Conservation (phyloP, 2,888 invertebrate species). For the Merodon equestris region DNA sequence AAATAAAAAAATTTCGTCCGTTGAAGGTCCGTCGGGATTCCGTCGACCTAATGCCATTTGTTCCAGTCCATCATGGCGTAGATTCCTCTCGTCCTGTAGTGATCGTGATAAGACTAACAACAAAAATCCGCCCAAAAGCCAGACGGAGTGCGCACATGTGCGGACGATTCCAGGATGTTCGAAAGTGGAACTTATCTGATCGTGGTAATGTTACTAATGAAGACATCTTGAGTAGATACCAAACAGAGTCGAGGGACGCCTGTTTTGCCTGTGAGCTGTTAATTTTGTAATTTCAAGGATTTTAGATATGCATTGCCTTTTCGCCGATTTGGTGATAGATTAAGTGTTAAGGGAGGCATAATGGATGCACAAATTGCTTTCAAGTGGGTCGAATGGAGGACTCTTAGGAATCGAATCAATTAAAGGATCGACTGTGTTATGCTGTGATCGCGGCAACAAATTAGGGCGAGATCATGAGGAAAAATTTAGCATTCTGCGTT, state of each 20-base stretch:
- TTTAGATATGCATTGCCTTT: slow-evolving; percentile 56
- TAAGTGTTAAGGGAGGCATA: slow-evolving; percentile 36
- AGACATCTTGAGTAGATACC: slow-evolving; percentile 51
- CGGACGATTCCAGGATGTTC: slow-evolving; percentile 27
- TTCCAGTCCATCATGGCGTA: slow-evolving; percentile 32
- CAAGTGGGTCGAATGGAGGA: slow-evolving; percentile 34
- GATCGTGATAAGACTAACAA: slow-evolving; percentile 64
- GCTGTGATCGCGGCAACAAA: too few species aligned
- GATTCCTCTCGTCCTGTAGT: not conserved
- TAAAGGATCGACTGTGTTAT: too few species aligned
- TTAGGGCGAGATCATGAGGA: too few species aligned
- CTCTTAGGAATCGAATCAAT: not conserved
- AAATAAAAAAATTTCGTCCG: slow-evolving; percentile 6
- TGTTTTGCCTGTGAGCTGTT: slow-evolving; percentile 63
- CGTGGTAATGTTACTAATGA: slow-evolving; percentile 67
- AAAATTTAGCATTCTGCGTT: too few species aligned
- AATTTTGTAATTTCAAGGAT: slow-evolving; percentile 65
- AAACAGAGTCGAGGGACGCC: not conserved
- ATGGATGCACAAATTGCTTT: slow-evolving; percentile 56
- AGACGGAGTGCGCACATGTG: too few species aligned
- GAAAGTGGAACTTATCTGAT: slow-evolving; percentile 63
- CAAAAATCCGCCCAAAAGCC: slow-evolving; percentile 33
- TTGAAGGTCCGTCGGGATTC: not conserved
- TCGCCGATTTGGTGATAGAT: slow-evolving; percentile 11
- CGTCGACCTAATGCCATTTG: slow-evolving; percentile 58